Percentiles rank a stretch among this genome's conserved stretches.
Conservation (phyloP, 2,113 vertebrate species). For the Ovis aries region DNA sequence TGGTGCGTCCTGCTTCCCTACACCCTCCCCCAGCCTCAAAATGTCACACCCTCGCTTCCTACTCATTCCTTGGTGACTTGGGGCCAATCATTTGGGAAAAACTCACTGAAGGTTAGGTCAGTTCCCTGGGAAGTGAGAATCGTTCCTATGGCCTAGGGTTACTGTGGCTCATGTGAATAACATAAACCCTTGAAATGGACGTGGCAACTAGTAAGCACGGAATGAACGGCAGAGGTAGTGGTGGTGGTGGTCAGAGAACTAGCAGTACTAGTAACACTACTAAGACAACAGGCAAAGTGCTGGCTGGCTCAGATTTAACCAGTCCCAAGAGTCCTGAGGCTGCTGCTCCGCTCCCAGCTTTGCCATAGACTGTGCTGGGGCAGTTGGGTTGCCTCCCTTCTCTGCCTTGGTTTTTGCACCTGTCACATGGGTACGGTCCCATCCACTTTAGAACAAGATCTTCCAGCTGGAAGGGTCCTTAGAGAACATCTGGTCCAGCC, state of each 20-base stretch:
- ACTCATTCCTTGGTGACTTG: neutral
- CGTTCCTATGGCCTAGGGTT: neutral
- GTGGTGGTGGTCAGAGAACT: neutral
- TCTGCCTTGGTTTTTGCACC: neutral
- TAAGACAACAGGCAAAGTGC: neutral
- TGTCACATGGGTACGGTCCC: neutral
- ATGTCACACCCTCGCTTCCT: neutral
- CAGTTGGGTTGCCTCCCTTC: neutral
- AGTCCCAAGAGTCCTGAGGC: neutral
- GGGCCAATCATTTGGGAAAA: neutral
- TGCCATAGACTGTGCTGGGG: neutral
- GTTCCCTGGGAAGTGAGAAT: neutral
- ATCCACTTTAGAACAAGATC: neutral
- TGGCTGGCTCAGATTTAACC: neutral
- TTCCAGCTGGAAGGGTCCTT: neutral
- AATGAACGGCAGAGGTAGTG: neutral
- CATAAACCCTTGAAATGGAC: neutral
- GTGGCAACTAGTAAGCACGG: neutral
- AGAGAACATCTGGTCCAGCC: neutral
- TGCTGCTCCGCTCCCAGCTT: rapidly evolving
- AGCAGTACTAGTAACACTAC: too few relatives aligned
- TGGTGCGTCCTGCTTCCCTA: neutral
- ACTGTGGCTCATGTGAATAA: neutral
- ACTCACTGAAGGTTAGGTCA: neutral
- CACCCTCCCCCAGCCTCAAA: neutral